Percentiles rank a stretch among this genome's conserved stretches.
These are phyloP conservation scores for Heliopora coerulea DNA, from an alignment of 92 coral and sea anemone species.

Conservation along the genomic window DNA sequence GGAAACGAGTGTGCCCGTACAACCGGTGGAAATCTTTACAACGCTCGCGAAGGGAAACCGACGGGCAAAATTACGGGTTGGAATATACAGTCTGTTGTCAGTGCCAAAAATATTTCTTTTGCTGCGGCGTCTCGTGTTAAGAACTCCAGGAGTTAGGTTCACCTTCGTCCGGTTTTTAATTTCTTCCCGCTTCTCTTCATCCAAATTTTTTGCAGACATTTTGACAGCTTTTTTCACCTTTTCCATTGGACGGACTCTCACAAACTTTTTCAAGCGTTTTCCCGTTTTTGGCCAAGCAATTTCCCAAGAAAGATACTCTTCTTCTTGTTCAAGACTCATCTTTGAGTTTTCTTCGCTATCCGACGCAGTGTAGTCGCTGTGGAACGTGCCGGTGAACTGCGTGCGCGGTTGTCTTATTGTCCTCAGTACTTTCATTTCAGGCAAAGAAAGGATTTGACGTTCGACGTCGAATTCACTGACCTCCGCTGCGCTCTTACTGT, in stretches of 20 bases:
- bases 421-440: not conserved
- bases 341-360: not conserved
- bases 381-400: slow-evolving; percentile 21
- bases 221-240: not conserved
- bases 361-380: slow-evolving; percentile 1
- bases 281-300: slow-evolving; percentile 75
- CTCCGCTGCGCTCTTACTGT: not conserved
- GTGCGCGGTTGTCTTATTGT: slow-evolving; percentile 6
- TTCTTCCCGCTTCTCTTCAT: not conserved
- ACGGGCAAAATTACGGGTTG: slow-evolving; percentile 49
- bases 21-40: slow-evolving; percentile 82
- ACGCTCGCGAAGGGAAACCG: slow-evolving; percentile 78
- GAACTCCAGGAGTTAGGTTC: not conserved
- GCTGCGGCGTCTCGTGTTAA: slow-evolving; percentile 27
- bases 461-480: not conserved
- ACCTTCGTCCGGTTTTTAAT: not conserved
- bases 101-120: slow-evolving; percentile 47
- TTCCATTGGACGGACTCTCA: slow-evolving; percentile 26
- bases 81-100: slow-evolving; percentile 52
- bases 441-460: not conserved
- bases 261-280: slow-evolving; percentile 52
- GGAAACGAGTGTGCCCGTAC: slow-evolving; percentile 82
- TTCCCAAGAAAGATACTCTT: slow-evolving; percentile 57
- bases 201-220: not conserved
- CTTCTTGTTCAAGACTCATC: not conserved